phyloP scores from a whole-genome alignment of 2,113 vertebrate species.

The Thalassoma bifasciatum region DNA sequence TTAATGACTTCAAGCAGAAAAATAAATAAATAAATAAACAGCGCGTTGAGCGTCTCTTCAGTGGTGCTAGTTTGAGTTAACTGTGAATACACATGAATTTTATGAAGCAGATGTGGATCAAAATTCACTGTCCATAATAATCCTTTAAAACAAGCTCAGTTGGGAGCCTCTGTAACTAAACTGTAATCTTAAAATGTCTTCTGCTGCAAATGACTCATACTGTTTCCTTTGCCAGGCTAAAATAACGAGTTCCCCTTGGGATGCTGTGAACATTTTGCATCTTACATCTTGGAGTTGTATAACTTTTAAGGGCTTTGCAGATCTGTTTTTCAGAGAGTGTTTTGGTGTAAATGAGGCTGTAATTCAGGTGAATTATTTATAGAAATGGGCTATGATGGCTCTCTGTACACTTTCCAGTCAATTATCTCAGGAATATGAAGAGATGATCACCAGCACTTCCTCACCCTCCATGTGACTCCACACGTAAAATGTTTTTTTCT shows the following conservation, averaged over 20 bases:
- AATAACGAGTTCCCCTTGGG: conserved; percentile 38
- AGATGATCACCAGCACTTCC: neutral
- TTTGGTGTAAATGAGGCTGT: conserved; percentile 14
- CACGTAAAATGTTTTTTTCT: neutral
- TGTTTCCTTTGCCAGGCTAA: conserved; percentile 31
- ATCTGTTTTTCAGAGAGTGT: conserved; percentile 11
- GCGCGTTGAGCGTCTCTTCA: neutral
- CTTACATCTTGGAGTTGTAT: conserved; percentile 17
- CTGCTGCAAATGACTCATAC: conserved; percentile 34
- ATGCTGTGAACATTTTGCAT: conserved; percentile 41
- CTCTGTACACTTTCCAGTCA: neutral
- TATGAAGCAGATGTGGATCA: neutral
- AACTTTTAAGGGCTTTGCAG: conserved; percentile 4
- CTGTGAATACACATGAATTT: neutral
- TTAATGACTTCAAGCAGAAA: neutral
- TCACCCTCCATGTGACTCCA: neutral
- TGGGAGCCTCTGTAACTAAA: conserved; percentile 6
- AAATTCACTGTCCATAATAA: conserved; percentile 35
- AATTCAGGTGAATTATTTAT: neutral
- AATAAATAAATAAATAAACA: conserved; percentile 13
- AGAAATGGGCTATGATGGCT: neutral
- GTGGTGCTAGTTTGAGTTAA: neutral
- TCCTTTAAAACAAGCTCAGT: conserved; percentile 22
- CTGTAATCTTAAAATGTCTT: conserved; percentile 26
- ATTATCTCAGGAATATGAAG: conserved; percentile 5